Percentiles rank a stretch among this genome's conserved stretches.
Conservation (phyloP, 1,140 invertebrate genomes). For the Acromyrmex echinatior region DNA sequence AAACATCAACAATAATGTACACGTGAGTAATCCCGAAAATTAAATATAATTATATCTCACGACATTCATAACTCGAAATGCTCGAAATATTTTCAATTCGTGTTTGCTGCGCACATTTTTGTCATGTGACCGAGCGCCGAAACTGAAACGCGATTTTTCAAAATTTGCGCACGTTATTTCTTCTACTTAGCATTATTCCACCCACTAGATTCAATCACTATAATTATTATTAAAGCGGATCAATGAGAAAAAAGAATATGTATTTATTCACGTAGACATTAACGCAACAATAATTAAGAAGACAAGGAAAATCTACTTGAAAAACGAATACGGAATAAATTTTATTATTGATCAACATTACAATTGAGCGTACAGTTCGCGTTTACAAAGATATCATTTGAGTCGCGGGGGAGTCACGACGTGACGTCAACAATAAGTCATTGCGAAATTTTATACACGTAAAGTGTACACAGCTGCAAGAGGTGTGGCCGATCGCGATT, state of each 20-base stretch:
- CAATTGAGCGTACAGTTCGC: not conserved
- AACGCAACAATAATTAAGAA: not conserved
- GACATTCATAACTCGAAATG: not conserved
- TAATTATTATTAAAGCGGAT: not conserved
- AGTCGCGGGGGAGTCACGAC: not conserved
- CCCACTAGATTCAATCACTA: no score
- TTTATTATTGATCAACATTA: no score
- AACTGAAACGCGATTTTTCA: not conserved
- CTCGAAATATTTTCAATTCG: slow-evolving; percentile 7
- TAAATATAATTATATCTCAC: slow-evolving; percentile 42
- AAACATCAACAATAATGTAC: slow-evolving; percentile 36
- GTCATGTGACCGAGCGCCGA: slow-evolving; percentile 50
- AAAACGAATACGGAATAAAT: no score
- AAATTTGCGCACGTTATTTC: not conserved
- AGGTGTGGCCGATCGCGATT: slow-evolving; percentile 32
- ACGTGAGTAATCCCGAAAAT: not conserved
- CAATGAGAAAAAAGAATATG: not conserved
- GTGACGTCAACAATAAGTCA: not conserved
- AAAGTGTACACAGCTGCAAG: not conserved
- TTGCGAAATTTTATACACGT: not conserved
- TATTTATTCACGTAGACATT: not conserved
- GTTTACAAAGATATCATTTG: not conserved
- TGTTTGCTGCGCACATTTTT: slow-evolving; percentile 26
- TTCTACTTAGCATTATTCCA: not conserved
- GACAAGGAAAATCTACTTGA: no score